Evolutionary conservation across 2,797 vertebrate genomes (phyloP), one percentile per base, ranked within the genome.

Genomic region (Ctenopoma kingsleyae): DNA sequence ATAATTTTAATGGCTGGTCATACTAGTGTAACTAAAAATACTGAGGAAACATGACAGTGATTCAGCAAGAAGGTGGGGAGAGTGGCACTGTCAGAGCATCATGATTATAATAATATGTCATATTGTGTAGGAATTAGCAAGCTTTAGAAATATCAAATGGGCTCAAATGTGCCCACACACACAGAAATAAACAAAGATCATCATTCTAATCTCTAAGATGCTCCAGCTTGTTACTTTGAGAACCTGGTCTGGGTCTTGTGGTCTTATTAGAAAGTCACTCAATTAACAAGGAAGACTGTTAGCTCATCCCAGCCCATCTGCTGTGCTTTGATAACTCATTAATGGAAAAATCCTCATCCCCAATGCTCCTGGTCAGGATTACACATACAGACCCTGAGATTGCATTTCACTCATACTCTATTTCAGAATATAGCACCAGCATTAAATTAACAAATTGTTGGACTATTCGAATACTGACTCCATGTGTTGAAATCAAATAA

Each of bases 301-400:
- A 81, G 89, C 86, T 93, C 88, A 92, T 87, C 86, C 81, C 78
- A 66, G 74, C 74, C 91, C 93, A 93, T 93, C 93, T 94, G 93
- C 87, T 87, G 67, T 13, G 77, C 89, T 92, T 92, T 93, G 93
- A 95, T 94, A 93, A 94, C 84, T 92, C 89, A 93, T 94, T 94
- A 93, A 93, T 92, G 85, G 80, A 68, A 81, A 90, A 89, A 89
- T 84, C 84, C 85, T 87, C 91, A 87, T 87, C 88, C 84, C 80
- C 76, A 40, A 55, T 80, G 89, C 89, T 91, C 76, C 89, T 84
- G 85, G 91, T 91, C 89, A 90, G 89, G 86, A 94, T 94, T 93
- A 93, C 84, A 91, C 72, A 87, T 48, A 84, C 62, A 86, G 61
- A 73, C 61, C 66, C 83, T 68, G 62, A 67, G 79, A 91, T 90